Evolutionary conservation across 1,140 invertebrate genomes (phyloP).

Genomic region (Lasioglossum albipes): DNA sequence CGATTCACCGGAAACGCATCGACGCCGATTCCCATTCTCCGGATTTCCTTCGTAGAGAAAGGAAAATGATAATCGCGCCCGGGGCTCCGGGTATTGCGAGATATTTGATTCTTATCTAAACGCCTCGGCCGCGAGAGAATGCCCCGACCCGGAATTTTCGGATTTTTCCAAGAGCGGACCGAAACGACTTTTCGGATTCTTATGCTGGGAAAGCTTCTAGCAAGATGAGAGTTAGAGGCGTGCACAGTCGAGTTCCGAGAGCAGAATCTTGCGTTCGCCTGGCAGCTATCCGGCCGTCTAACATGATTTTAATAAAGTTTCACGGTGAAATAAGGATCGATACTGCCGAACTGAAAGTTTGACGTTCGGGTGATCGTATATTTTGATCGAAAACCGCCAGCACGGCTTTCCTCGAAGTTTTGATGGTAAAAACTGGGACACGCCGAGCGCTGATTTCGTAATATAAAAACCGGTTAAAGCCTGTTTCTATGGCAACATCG

Average conservation of each 20-base stretch:
- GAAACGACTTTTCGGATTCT: background rate
- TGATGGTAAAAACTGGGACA: background rate
- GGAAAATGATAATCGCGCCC: constrained; percentile 1
- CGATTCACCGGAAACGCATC: constrained; percentile 20
- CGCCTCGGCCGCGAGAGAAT: background rate
- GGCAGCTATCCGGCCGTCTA: background rate
- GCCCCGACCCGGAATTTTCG: background rate
- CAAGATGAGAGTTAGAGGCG: background rate
- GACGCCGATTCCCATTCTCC: background rate
- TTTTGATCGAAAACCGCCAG: background rate
- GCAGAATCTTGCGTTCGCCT: background rate
- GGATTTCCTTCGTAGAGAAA: background rate
- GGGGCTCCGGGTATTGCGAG: background rate
- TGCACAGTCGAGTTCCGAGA: background rate
- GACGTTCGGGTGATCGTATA: constrained; percentile 1
- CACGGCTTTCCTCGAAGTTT: background rate
- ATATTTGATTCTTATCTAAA: constrained; percentile 29
- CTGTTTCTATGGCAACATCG: too few species aligned
- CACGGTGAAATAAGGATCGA: background rate
- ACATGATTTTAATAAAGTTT: constrained; percentile 12
- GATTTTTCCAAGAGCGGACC: background rate
- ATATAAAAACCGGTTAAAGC: background rate
- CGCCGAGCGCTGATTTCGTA: background rate
- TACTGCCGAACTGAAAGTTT: background rate
- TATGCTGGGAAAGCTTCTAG: background rate